Evolutionary conservation across 2,113 vertebrate species (phyloP).

Genomic region (Serilophus lunatus): DNA sequence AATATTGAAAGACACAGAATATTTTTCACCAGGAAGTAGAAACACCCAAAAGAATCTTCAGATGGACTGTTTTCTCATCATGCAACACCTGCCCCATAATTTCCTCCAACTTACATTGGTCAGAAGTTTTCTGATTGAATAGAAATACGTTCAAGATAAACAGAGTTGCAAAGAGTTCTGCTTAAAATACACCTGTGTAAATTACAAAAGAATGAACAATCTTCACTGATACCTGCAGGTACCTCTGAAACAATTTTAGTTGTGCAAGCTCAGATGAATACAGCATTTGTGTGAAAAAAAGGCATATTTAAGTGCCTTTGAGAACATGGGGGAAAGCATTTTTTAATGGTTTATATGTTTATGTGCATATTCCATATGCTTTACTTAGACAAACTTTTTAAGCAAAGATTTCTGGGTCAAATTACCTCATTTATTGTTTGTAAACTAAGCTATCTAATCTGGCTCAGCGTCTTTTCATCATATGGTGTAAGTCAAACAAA

Average conservation of each 20-base stretch:
- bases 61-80: not conserved
- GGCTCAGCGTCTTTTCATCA: not conserved
- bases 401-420: not conserved
- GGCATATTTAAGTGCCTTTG: not conserved
- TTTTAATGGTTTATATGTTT: not conserved
- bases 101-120: not conserved
- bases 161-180: not conserved
- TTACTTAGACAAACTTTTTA: not conserved
- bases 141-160: not conserved
- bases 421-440: slow-evolving; percentile 20
- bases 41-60: not conserved
- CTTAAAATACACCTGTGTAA: not conserved
- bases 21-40: not conserved
- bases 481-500: slow-evolving; percentile 4
- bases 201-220: not conserved
- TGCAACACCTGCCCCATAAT: not conserved
- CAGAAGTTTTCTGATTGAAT: not conserved
- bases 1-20: not conserved
- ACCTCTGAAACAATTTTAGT: not conserved
- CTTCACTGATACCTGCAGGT: not conserved
- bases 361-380: not conserved
- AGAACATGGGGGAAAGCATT: not conserved
- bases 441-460: slow-evolving; percentile 30
- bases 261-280: not conserved
- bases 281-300: not conserved